Percentiles rank a stretch among this genome's conserved stretches.
phyloP scores from a whole-genome alignment of 2,113 vertebrate species.

The Pristiophorus japonicus region DNA sequence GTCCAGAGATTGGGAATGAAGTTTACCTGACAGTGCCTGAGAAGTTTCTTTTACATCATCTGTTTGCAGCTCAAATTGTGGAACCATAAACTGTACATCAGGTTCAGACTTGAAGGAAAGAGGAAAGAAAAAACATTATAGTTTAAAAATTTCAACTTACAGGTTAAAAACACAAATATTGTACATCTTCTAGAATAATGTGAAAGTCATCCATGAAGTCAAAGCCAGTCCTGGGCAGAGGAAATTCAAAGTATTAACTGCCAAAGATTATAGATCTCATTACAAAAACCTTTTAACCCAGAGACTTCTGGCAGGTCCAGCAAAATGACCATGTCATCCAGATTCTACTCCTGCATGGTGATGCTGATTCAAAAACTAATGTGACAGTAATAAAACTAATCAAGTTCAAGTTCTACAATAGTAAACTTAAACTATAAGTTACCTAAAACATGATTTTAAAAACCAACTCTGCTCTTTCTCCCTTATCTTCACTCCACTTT shows the following conservation, averaged over 20 bases:
- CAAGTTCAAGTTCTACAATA: neutral
- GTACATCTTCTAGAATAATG: neutral
- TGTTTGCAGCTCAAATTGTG: conserved; percentile 66
- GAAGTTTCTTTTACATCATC: conserved; percentile 59
- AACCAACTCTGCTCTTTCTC: neutral
- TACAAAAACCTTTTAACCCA: neutral
- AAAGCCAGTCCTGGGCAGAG: neutral
- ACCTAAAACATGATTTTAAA: neutral
- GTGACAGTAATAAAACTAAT: neutral
- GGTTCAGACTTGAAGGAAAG: conserved; percentile 71
- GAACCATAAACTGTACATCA: conserved; percentile 70
- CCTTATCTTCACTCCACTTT: neutral
- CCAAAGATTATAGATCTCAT: neutral
- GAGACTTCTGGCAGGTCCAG: neutral
- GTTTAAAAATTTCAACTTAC: neutral
- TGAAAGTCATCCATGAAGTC: neutral
- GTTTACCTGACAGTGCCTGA: conserved; percentile 65
- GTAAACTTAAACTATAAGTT: neutral
- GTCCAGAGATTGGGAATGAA: neutral
- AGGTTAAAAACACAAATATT: neutral
- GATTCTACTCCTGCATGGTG: too few species aligned
- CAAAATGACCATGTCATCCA: neutral
- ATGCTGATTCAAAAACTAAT: neutral
- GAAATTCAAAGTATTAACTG: neutral
- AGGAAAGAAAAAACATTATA: neutral